Conservation (phyloP, 2,888 invertebrate species). For the Oeneis ivallda region DNA sequence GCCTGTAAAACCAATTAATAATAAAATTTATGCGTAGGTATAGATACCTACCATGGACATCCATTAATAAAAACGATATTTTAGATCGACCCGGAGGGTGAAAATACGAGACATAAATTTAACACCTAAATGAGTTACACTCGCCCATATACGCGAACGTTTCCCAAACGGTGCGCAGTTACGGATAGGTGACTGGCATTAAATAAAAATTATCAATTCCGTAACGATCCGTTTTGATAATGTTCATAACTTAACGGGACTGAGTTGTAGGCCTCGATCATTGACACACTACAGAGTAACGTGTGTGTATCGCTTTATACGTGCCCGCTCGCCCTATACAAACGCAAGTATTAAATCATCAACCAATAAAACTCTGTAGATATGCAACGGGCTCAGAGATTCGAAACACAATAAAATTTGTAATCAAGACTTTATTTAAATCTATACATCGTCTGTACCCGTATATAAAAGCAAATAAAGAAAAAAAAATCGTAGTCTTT, state of each 20-base stretch:
- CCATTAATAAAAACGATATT: constrained; percentile 29
- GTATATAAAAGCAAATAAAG: no score
- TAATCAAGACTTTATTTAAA: no score
- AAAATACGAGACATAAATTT: constrained; percentile 36
- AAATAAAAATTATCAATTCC: constrained; percentile 64
- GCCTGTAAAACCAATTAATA: neutral
- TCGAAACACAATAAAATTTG: no score
- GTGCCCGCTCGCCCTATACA: no score
- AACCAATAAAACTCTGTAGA: no score
- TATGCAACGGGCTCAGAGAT: no score
- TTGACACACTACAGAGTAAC: neutral
- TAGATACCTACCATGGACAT: constrained; percentile 7
- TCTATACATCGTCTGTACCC: no score
- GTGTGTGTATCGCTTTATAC: no score
- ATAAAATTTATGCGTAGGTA: constrained; percentile 19
- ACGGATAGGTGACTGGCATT: constrained; percentile 57
- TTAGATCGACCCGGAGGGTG: constrained; percentile 32
- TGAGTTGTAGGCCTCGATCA: constrained; percentile 36
- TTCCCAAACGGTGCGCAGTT: constrained; percentile 52
- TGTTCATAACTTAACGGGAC: constrained; percentile 60
- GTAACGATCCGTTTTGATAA: constrained; percentile 67
- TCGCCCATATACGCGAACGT: constrained; percentile 44
- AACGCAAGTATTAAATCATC: no score
- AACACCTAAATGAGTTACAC: constrained; percentile 36
- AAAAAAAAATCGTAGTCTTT: no score